Conservation (phyloP, 2,888 invertebrate genomes). For the Noctua pronuba region DNA sequence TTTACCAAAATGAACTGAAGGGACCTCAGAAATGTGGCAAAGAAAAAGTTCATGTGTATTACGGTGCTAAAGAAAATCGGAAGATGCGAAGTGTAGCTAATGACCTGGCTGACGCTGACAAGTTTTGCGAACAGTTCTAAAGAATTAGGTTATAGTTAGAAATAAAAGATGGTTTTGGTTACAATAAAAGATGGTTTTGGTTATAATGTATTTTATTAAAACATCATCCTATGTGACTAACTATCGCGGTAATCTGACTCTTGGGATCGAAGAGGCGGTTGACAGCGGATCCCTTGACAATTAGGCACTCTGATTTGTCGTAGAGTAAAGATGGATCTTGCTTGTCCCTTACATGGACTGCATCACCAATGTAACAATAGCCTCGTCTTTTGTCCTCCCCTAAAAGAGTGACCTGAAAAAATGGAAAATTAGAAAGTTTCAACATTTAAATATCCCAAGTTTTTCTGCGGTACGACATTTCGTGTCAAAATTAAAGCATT, state of each 20-base stretch:
- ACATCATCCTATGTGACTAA: constrained; percentile 66
- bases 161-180: constrained; percentile 54
- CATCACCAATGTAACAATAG: constrained; percentile 72
- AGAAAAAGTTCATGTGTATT: constrained; percentile 82
- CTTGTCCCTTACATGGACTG: constrained; percentile 69
- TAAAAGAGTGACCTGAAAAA: constrained; percentile 66
- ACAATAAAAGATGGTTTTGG: constrained; percentile 46
- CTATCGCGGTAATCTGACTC: constrained; percentile 63
- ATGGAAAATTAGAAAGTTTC: no score
- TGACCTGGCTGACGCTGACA: constrained; percentile 64
- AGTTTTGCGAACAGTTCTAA: constrained; percentile 72
- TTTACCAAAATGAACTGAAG: constrained; percentile 78
- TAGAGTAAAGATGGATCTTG: constrained; percentile 67
- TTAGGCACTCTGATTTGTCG: constrained; percentile 67
- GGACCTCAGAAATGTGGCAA: constrained; percentile 75
- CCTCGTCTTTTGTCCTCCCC: constrained; percentile 68
- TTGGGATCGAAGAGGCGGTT: constrained; percentile 64
- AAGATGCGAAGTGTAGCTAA: constrained; percentile 70
- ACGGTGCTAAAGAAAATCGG: constrained; percentile 73
- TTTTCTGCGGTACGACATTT: neutral
- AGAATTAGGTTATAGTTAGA: constrained; percentile 25
- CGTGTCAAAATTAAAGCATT: neutral
- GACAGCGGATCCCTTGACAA: constrained; percentile 64
- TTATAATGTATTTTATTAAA: constrained; percentile 55
- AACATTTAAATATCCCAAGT: neutral